Evolutionary conservation across 2,113 vertebrate genomes (phyloP).

Genomic region (Arothron firmamentum): DNA sequence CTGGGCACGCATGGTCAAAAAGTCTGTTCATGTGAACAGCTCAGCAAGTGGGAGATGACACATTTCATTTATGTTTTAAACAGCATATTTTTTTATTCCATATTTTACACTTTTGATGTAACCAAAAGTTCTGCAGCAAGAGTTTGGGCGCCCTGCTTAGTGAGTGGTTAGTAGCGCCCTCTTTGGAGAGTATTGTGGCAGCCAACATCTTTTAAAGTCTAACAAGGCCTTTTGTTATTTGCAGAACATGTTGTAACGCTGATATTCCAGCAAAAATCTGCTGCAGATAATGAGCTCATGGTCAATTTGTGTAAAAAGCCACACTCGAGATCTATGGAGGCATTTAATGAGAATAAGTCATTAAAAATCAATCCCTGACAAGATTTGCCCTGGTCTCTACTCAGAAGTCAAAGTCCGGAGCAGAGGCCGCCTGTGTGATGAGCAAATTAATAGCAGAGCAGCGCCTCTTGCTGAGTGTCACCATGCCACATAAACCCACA

Average conservation of each 20-base stretch:
- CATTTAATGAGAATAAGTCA: constrained; percentile 12
- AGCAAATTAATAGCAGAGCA: constrained; percentile 54
- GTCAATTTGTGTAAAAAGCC: constrained; percentile 15
- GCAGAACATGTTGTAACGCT: constrained; percentile 17
- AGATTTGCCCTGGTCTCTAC: constrained; percentile 17
- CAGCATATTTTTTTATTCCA: too few relatives aligned
- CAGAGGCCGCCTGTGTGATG: constrained; percentile 32
- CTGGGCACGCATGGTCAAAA: too few relatives aligned
- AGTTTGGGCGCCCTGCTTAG: too few relatives aligned
- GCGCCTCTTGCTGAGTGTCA: constrained; percentile 52
- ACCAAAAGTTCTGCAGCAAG: too few relatives aligned
- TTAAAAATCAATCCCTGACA: constrained; percentile 9
- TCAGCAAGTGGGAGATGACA: too few relatives aligned
- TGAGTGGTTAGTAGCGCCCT: too few relatives aligned
- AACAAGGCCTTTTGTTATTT: too few relatives aligned
- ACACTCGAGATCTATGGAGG: neutral
- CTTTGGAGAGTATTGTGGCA: too few relatives aligned
- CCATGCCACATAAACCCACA: constrained; percentile 60
- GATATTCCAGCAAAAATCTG: constrained; percentile 8
- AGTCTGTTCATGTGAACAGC: too few relatives aligned
- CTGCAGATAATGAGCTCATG: constrained; percentile 12
- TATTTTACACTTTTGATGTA: too few relatives aligned
- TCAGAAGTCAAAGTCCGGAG: constrained; percentile 34
- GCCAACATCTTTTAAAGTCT: too few relatives aligned
- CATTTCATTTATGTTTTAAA: too few relatives aligned